Evolutionary conservation across 2,797 vertebrate species (phyloP).

Genomic region (Perodicticus potto): DNA sequence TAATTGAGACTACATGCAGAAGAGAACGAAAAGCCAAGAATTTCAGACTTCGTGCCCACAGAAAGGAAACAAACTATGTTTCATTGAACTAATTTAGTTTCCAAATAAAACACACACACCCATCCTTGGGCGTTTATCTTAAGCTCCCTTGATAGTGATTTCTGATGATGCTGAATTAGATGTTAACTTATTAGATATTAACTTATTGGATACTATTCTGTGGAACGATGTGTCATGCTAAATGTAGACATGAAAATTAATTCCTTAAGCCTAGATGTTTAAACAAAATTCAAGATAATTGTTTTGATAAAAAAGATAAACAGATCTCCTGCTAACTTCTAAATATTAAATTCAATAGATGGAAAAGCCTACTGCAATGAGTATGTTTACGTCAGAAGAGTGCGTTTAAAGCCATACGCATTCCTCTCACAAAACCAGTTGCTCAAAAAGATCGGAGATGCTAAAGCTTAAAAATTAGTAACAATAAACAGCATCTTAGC

Average conservation of each 20-base stretch:
- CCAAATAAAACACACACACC: neutral
- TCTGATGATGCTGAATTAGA: conserved; percentile 49
- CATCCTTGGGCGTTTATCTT: neutral
- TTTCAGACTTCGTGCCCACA: neutral
- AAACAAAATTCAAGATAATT: conserved; percentile 56
- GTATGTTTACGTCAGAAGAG: neutral
- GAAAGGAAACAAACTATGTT: neutral
- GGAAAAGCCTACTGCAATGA: neutral
- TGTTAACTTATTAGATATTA: conserved; percentile 32
- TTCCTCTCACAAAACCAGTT: neutral
- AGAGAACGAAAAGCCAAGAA: conserved; percentile 1
- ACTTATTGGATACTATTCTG: neutral
- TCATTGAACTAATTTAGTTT: conserved; percentile 26
- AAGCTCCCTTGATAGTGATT: neutral
- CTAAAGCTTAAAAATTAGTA: neutral
- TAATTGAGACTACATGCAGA: neutral
- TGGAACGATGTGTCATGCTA: neutral
- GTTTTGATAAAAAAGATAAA: conserved; percentile 14
- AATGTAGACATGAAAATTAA: conserved; percentile 65
- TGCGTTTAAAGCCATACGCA: neutral
- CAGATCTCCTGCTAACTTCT: conserved; percentile 15
- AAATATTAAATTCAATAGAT: neutral
- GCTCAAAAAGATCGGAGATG: conserved; percentile 19
- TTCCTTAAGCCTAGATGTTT: conserved; percentile 27
- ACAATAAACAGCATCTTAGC: neutral